Evolutionary conservation across 2,797 vertebrate species (phyloP).

Genomic region (Amblyraja radiata): DNA sequence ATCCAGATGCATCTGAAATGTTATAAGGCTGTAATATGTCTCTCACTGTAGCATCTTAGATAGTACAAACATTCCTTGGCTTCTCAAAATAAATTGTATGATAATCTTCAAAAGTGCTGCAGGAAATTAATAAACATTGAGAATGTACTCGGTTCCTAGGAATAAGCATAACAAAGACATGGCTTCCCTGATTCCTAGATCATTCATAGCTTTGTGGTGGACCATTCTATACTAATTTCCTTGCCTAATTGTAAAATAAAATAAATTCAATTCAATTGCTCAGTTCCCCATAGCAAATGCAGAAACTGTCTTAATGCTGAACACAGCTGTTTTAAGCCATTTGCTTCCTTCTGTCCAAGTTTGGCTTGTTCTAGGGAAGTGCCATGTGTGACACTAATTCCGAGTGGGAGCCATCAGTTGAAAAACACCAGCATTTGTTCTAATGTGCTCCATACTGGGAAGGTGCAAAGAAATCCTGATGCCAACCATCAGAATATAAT

Average conservation of each 20-base stretch:
- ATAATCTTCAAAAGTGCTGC: not conserved
- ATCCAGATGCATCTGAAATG: no score
- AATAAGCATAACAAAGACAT: not conserved
- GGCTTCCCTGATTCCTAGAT: not conserved
- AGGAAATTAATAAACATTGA: not conserved
- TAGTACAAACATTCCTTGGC: not conserved
- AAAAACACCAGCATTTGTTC: not conserved
- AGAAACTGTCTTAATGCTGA: slow-evolving; percentile 12
- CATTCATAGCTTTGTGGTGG: not conserved
- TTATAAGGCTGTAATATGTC: no score
- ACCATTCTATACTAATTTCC: not conserved
- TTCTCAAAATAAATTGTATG: not conserved
- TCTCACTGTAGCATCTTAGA: not conserved
- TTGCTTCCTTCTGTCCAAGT: not conserved
- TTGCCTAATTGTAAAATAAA: slow-evolving; percentile 17
- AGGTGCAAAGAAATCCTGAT: not conserved
- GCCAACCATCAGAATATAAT: not conserved
- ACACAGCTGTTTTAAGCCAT: not conserved
- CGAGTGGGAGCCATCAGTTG: not conserved
- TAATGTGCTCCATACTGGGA: not conserved
- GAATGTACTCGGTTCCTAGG: not conserved
- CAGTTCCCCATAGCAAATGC: not conserved
- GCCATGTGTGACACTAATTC: not conserved
- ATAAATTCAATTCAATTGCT: slow-evolving; percentile 32
- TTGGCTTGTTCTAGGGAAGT: slow-evolving; percentile 5